phyloP scores from a whole-genome alignment of 2,797 vertebrate species.

The Avahi laniger region DNA sequence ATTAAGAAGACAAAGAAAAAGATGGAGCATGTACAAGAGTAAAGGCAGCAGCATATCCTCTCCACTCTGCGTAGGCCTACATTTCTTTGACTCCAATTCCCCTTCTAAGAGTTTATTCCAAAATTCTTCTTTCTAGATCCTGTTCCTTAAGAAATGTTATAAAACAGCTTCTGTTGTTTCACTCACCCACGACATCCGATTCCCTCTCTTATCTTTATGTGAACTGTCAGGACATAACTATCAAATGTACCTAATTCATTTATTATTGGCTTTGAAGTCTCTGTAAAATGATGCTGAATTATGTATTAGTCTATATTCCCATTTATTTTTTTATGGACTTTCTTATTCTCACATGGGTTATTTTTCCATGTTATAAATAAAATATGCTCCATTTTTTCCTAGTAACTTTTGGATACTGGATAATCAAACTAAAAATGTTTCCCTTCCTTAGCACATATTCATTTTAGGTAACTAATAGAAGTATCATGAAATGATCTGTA shows the following conservation, averaged over 20 bases:
- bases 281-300: constrained; percentile 34
- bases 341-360: not conserved
- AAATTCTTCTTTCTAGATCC: not conserved
- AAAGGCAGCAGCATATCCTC: not conserved
- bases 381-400: constrained; percentile 3
- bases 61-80: not conserved
- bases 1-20: not conserved
- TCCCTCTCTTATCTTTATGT: not conserved
- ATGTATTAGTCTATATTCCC: not conserved
- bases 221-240: not conserved
- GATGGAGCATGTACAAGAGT: not conserved
- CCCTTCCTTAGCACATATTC: not conserved
- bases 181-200: not conserved
- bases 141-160: not conserved
- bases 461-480: constrained; percentile 16
- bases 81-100: not conserved
- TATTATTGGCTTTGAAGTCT: constrained; percentile 26
- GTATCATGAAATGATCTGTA: not conserved
- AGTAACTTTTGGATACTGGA: not conserved
- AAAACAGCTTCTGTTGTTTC: not conserved
- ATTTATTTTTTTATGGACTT: not conserved
- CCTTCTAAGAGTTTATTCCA: not conserved
- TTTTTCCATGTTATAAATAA: constrained; percentile 14
- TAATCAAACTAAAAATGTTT: constrained; percentile 5
- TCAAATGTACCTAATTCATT: not conserved